phyloP scores from a whole-genome alignment of 2,113 vertebrate genomes.

The Corynorhinus townsendii region DNA sequence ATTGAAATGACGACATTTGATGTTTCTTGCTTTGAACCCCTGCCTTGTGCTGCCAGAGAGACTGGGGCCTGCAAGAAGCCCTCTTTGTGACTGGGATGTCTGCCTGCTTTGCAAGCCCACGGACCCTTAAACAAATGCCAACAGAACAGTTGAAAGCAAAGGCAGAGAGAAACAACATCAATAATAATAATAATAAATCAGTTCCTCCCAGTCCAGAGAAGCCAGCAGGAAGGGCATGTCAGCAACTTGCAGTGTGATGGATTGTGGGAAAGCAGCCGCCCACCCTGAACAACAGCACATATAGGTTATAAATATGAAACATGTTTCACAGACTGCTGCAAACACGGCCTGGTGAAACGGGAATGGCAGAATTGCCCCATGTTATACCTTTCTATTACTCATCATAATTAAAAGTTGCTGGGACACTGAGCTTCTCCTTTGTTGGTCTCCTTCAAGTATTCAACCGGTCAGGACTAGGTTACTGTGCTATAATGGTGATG shows the following conservation, averaged over 20 bases:
- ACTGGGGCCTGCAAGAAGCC: constrained; percentile 26
- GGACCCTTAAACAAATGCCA: constrained; percentile 72
- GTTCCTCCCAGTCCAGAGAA: constrained; percentile 49
- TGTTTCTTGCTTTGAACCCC: constrained; percentile 70
- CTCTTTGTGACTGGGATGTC: constrained; percentile 35
- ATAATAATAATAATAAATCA: constrained; percentile 55
- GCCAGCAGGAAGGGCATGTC: constrained; percentile 46
- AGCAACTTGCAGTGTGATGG: constrained; percentile 39
- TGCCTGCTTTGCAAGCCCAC: constrained; percentile 56
- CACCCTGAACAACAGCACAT: not conserved
- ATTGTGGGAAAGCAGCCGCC: not conserved
- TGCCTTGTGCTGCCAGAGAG: constrained; percentile 61
- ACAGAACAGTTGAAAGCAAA: constrained; percentile 66
- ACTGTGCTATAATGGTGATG: not conserved
- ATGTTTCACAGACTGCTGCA: not conserved
- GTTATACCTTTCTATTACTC: not conserved
- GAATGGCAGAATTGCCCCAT: not conserved
- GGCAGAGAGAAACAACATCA: constrained; percentile 33
- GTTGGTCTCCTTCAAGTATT: not conserved
- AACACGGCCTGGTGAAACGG: not conserved
- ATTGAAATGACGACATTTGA: constrained; percentile 52
- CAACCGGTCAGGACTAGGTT: not conserved
- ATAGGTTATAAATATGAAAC: constrained; percentile 60
- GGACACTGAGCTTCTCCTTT: not conserved
- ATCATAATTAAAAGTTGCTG: constrained; percentile 14